Evolutionary conservation across 2,113 vertebrate genomes (phyloP), one percentile per base, ranked within the genome.

Genomic region (human (Homo sapiens)): DNA sequence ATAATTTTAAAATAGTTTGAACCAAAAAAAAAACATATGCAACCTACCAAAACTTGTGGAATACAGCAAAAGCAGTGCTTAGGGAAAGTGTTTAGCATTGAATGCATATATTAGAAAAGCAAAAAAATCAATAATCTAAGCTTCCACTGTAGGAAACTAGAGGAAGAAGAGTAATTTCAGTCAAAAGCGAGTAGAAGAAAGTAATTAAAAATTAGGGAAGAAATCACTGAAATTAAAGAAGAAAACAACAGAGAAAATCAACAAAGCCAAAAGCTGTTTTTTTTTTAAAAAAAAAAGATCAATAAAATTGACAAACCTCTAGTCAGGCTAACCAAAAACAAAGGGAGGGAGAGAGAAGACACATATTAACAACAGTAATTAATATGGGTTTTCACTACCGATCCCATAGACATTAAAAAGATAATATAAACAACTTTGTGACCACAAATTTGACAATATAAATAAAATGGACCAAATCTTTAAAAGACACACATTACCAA

Each of bases 61-160:
- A 92, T n/a, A 52, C 20, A 92, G 59, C 11, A 84, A 89, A 94
- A 89, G 30, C 32, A 84, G n/a, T 79, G 48, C 43, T 83, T 45
- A 72, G 6, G 40, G 23, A 87, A 93, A 83, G 52, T 48, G 7
- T 32, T 48, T n/a, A 72, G 14, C 38, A 84, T 2, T 87, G 61
- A 94, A 57, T 40, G 14, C 1, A 75, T 38, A 45, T 45, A 32
- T 83, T 66, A 52, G n/a, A 85, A 59, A 76, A 64, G 45, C 83
- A 89, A 35, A 82, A 88, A 89, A n/a, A 83, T 20, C 64, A 61
- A 38, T 45, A 81, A 96, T 68, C 72, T 86, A 90, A 82, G n/a
- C 61, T 89, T 72, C 27, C 1, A 73, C 35, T 80, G 38, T 16
- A 90, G 75, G 22, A 96, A 93, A 90, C 38, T 45, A 87, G 48